These are phyloP conservation scores for Tuta absoluta DNA, from an alignment of 2,888 invertebrate species.

Conservation along the genomic window DNA sequence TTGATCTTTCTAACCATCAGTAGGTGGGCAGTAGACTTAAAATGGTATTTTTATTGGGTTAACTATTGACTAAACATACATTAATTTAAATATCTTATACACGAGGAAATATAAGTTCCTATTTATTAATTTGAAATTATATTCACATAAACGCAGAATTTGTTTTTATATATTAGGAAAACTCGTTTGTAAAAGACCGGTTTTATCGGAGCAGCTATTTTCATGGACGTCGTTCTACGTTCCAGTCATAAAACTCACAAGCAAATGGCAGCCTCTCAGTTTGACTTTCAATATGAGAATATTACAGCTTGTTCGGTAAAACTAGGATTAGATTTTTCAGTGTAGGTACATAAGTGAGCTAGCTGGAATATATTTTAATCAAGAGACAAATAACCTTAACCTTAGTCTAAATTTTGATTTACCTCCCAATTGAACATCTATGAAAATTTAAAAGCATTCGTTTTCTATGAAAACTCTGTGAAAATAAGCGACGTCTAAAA, in stretches of 20 bases:
- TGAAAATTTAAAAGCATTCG: no score
- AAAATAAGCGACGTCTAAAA: no score
- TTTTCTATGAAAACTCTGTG: no score
- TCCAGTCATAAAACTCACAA: conserved; percentile 16
- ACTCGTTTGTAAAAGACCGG: conserved; percentile 14
- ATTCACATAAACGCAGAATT: neutral
- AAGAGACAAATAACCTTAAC: neutral
- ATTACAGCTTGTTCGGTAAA: conserved; percentile 7
- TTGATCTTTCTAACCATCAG: no score
- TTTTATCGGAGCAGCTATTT: conserved; percentile 12
- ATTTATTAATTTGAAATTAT: neutral
- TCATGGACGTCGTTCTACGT: conserved; percentile 17
- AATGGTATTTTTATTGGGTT: no score
- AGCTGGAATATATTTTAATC: neutral
- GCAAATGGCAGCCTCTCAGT: conserved; percentile 16
- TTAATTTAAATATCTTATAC: no score
- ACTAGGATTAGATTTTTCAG: conserved; percentile 7
- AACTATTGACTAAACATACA: no score
- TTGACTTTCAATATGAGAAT: conserved; percentile 24
- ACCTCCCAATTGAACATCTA: no score
- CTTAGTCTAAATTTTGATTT: neutral
- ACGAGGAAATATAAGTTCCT: neutral
- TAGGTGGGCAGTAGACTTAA: no score
- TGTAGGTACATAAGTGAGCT: neutral
- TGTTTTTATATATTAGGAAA: neutral